Percentiles rank a stretch among this genome's conserved stretches.
These are phyloP conservation scores for Oreortyx pictus DNA, from an alignment of 2,797 vertebrate species.

Conservation along the genomic window DNA sequence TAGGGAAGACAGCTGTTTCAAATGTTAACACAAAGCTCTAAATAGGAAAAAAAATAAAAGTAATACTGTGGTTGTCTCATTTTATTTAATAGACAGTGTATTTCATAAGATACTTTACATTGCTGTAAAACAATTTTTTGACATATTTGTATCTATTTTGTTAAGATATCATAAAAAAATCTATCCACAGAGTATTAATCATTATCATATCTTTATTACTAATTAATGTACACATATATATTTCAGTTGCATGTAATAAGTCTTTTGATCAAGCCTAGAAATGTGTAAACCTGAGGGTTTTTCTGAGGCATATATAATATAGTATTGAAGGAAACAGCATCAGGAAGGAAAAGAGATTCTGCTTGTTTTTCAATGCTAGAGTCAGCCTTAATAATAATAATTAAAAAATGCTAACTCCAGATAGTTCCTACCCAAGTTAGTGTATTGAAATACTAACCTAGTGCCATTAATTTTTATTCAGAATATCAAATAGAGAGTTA, in stretches of 20 bases:
- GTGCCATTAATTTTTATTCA: not conserved
- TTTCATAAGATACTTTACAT: not conserved
- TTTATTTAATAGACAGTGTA: not conserved
- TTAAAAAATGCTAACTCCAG: not conserved
- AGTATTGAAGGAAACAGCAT: not conserved
- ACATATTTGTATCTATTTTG: not conserved
- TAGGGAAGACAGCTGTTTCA: not conserved
- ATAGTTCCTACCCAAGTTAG: not conserved
- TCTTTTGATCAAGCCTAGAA: not conserved
- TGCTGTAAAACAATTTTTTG: conserved; percentile 16
- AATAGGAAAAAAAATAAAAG: not conserved
- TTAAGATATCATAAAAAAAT: not conserved
- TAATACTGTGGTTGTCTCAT: not conserved
- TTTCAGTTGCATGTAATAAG: not conserved
- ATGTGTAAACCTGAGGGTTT: not conserved
- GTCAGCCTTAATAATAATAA: not conserved
- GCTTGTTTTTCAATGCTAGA: not conserved
- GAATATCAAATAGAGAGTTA: not conserved
- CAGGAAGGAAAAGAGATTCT: too few relatives aligned
- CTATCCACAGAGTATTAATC: not conserved
- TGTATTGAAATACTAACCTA: conserved; percentile 17
- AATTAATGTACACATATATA: not conserved
- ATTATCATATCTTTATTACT: not conserved
- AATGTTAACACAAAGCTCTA: conserved; percentile 32
- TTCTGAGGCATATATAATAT: not conserved